These are phyloP conservation scores for Cichladusa arquata DNA, from an alignment of 2,113 vertebrate genomes.

Conservation along the genomic window DNA sequence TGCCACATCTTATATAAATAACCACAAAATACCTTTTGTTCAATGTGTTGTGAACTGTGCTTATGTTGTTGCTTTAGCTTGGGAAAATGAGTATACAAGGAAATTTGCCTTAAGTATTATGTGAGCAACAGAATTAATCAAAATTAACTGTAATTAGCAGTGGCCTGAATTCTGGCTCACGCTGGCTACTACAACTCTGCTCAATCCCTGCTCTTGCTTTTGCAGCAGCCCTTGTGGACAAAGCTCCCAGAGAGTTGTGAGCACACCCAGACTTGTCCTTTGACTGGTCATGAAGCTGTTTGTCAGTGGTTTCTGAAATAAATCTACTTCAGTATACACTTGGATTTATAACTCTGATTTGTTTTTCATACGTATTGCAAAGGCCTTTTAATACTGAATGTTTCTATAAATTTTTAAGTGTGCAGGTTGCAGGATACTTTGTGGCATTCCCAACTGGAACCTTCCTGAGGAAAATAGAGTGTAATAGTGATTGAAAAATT, in stretches of 20 bases:
- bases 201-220: not conserved
- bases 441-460: not conserved
- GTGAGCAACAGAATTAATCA: not conserved
- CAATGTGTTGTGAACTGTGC: not conserved
- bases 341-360: not conserved
- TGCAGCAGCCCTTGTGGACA: not conserved
- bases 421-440: not conserved
- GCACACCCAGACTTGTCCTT: not conserved
- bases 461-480: not conserved
- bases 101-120: slow-evolving; percentile 17
- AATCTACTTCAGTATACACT: not conserved
- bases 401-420: not conserved
- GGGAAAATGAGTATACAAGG: not conserved
- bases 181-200: not conserved
- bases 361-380: not conserved
- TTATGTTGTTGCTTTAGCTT: not conserved
- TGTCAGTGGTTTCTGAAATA: not conserved
- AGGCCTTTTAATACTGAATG: slow-evolving; percentile 22
- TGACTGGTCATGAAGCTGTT: not conserved
- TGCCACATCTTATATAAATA: not conserved
- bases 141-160: not conserved
- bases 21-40: not conserved
- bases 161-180: not conserved
- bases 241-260: not conserved
- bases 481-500: slow-evolving; percentile 16